Evolutionary conservation across 2,888 invertebrate species (phyloP).

Genomic region (Oscheius myriophilus): DNA sequence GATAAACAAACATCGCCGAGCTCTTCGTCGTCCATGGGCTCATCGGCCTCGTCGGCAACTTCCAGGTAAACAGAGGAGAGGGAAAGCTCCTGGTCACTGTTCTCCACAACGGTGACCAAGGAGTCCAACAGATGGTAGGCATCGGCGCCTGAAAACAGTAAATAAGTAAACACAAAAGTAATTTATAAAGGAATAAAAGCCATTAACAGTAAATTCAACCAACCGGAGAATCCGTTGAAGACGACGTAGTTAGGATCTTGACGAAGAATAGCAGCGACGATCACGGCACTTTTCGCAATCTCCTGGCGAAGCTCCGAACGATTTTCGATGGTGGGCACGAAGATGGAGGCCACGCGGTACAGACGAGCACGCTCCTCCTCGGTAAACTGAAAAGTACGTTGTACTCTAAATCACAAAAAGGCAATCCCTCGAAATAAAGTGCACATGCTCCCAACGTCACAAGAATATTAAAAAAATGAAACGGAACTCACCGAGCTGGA

Average conservation of each 20-base stretch:
- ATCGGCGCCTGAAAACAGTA: neutral
- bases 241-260: neutral
- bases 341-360: conserved; percentile 1
- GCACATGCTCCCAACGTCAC: too few species aligned
- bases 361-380: neutral
- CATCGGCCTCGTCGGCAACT: neutral
- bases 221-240: neutral
- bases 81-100: neutral
- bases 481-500: conserved; percentile 11
- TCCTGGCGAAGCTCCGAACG: too few species aligned
- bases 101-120: neutral
- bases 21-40: neutral
- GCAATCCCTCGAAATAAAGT: too few species aligned
- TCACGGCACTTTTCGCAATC: neutral
- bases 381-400: conserved; percentile 9
- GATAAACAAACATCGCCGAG: neutral
- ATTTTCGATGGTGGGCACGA: neutral
- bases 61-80: neutral
- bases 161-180: too few species aligned
- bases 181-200: too few species aligned
- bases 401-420: neutral
- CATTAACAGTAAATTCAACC: too few species aligned
- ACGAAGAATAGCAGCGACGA: conserved; percentile 2
- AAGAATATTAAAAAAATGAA: neutral
- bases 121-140: conserved; percentile 9